Evolutionary conservation across 2,113 vertebrate genomes (phyloP).

Genomic region (Corythaixoides concolor): DNA sequence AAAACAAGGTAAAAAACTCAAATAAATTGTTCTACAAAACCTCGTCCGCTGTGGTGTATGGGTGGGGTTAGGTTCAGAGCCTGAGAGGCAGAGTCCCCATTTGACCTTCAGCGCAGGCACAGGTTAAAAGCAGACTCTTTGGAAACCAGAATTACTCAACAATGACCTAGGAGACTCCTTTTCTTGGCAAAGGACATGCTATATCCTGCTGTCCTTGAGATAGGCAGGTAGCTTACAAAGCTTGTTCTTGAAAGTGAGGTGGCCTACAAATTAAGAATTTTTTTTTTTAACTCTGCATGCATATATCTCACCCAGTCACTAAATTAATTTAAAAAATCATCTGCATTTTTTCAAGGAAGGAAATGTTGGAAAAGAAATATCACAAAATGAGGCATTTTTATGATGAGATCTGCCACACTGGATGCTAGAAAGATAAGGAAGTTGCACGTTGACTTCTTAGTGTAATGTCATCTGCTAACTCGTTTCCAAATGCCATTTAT

Average conservation of each 20-base stretch:
- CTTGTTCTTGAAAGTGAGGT: background rate
- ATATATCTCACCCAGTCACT: background rate
- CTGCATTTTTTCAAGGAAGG: background rate
- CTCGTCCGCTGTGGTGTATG: background rate
- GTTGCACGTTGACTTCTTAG: background rate
- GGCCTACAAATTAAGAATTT: background rate
- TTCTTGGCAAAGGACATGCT: background rate
- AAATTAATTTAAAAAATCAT: background rate
- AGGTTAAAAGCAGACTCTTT: background rate
- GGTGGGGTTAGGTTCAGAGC: background rate
- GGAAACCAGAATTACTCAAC: background rate
- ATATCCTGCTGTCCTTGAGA: background rate
- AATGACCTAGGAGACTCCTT: background rate
- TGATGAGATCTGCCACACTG: background rate
- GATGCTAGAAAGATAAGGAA: background rate
- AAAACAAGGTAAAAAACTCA: background rate
- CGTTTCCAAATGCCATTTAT: background rate
- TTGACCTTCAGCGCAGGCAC: background rate
- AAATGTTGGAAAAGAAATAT: background rate
- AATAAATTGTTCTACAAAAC: background rate
- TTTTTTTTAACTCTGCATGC: background rate
- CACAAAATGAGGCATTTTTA: background rate
- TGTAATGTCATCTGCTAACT: background rate
- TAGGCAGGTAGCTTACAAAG: background rate
- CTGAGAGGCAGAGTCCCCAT: background rate